Evolutionary conservation across 2,797 vertebrate genomes (phyloP).

Genomic region (Tenualosa ilisha): DNA sequence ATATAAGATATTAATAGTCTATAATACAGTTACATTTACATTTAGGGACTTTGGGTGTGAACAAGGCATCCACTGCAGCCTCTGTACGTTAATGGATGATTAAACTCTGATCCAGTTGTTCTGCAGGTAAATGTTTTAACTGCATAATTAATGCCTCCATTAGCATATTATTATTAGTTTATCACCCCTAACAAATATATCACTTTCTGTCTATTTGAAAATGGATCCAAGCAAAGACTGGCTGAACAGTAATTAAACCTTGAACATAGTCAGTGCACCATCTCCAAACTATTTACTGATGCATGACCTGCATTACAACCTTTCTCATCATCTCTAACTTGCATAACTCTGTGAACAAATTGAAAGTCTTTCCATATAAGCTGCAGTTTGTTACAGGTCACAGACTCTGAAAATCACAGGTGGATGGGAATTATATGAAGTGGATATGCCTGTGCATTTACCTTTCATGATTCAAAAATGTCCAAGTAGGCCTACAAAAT

Average conservation of each 20-base stretch:
- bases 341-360: neutral
- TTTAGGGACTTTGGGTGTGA: neutral
- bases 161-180: constrained; percentile 2
- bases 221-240: neutral
- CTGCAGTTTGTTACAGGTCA: neutral
- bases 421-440: neutral
- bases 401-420: neutral
- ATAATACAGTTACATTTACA: neutral
- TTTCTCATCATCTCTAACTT: neutral
- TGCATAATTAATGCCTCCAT: neutral
- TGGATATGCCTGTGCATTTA: constrained; percentile 43
- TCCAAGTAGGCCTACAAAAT: constrained; percentile 56
- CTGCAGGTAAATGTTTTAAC: neutral
- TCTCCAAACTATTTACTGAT: neutral
- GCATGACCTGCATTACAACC: neutral
- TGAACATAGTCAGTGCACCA: neutral
- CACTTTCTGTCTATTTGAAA: neutral
- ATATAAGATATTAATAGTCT: neutral
- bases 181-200: neutral
- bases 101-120: neutral
- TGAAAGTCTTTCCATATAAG: neutral
- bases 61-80: neutral
- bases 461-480: constrained; percentile 37
- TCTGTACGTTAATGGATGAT: neutral
- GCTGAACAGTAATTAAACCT: neutral